phyloP scores from a whole-genome alignment of 2,797 vertebrate genomes.

The Allobates femoralis region DNA sequence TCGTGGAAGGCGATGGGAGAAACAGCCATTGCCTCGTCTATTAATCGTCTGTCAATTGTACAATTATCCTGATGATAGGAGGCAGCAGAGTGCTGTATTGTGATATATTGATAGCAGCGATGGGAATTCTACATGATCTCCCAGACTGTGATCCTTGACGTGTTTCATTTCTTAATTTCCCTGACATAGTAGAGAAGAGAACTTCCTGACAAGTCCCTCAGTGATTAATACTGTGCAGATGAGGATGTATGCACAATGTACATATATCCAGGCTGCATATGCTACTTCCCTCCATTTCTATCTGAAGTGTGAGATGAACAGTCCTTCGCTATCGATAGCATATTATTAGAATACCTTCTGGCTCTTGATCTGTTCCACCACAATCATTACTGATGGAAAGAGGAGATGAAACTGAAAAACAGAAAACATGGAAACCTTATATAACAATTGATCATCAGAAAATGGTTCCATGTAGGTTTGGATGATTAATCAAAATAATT shows the following conservation, averaged over 20 bases:
- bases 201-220: conserved; percentile 1
- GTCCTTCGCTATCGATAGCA: neutral
- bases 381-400: conserved; percentile 95
- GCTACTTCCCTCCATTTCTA: neutral
- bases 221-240: neutral
- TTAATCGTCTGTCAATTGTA: too few relatives aligned
- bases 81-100: too few relatives aligned
- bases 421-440: neutral
- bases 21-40: too few relatives aligned
- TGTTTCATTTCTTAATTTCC: conserved; percentile 14
- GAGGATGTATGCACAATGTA: neutral
- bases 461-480: neutral
- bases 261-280: neutral
- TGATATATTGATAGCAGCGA: too few relatives aligned
- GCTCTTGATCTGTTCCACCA: conserved; percentile 94
- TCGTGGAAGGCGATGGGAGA: too few relatives aligned
- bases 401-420: conserved; percentile 92
- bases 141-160: neutral
- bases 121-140: conserved; percentile 49
- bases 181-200: conserved; percentile 28
- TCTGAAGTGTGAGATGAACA: neutral
- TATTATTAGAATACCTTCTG: conserved; percentile 84
- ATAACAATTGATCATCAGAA: neutral
- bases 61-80: too few relatives aligned
- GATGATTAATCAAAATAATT: too few relatives aligned